These are phyloP conservation scores for Lycocerus yunnanus DNA, from an alignment of 2,888 invertebrate species.

Conservation along the genomic window DNA sequence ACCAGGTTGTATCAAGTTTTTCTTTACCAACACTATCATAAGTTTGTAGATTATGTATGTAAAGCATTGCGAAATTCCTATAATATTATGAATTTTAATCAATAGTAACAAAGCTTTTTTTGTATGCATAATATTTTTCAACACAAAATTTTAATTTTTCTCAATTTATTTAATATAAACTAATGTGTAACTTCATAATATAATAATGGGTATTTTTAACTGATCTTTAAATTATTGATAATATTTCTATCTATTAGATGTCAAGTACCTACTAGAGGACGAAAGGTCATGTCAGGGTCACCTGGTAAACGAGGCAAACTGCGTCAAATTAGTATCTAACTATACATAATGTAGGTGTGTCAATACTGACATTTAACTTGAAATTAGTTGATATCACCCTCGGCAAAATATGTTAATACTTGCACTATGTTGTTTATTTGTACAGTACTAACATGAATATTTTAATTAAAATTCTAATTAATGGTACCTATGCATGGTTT, in stretches of 20 bases:
- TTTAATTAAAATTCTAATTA: background rate
- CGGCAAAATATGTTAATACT: background rate
- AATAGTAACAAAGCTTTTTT: background rate
- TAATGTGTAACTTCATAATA: background rate
- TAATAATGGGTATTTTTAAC: too few relatives aligned
- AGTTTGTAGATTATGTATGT: too few relatives aligned
- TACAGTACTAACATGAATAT: background rate
- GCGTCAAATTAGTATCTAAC: conserved; percentile 15
- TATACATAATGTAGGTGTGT: too few relatives aligned
- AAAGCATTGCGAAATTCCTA: too few relatives aligned
- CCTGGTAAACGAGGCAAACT: conserved; percentile 34
- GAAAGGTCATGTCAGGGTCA: conserved; percentile 34
- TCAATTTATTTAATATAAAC: background rate
- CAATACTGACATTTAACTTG: background rate
- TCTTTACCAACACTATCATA: too few relatives aligned
- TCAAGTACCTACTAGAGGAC: background rate
- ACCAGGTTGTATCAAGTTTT: too few relatives aligned
- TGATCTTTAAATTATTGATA: too few relatives aligned
- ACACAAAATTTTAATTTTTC: too few relatives aligned
- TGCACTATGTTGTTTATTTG: background rate
- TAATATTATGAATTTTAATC: too few relatives aligned
- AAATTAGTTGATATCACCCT: background rate
- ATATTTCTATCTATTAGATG: background rate
- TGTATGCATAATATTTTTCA: background rate
- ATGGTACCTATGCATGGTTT: background rate